These are phyloP conservation scores for Pygoscelis antarcticus DNA, from an alignment of 2,113 vertebrate species.

Conservation along the genomic window DNA sequence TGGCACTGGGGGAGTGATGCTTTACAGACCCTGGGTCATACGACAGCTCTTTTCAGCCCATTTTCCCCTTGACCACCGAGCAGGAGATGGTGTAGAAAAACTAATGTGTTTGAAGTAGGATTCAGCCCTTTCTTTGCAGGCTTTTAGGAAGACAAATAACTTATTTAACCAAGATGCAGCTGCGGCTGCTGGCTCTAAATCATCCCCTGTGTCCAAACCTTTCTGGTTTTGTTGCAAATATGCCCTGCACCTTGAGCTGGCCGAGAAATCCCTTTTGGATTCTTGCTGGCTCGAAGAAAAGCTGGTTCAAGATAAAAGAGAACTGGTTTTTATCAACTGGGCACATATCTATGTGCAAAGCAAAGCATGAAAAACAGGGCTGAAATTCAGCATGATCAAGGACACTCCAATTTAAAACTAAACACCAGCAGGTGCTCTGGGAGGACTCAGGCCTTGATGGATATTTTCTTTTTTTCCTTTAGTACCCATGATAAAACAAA, in stretches of 20 bases:
- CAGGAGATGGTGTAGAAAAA: background rate
- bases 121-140: background rate
- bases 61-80: background rate
- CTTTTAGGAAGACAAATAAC: background rate
- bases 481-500: background rate
- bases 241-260: background rate
- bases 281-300: background rate
- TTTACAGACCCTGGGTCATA: background rate
- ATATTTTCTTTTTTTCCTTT: background rate
- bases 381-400: background rate
- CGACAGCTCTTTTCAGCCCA: background rate
- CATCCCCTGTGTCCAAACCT: background rate
- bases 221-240: background rate
- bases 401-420: background rate
- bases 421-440: constrained; percentile 15
- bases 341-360: background rate
- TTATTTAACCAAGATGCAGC: background rate
- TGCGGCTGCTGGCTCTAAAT: background rate
- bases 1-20: background rate
- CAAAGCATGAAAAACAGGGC: background rate
- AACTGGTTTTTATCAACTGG: background rate
- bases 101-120: background rate
- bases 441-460: background rate
- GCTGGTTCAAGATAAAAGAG: background rate
- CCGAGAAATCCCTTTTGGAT: background rate